Percentiles rank a stretch among this genome's conserved stretches.
phyloP scores from a whole-genome alignment of 2,797 vertebrate species.

The Anguilla obscura region DNA sequence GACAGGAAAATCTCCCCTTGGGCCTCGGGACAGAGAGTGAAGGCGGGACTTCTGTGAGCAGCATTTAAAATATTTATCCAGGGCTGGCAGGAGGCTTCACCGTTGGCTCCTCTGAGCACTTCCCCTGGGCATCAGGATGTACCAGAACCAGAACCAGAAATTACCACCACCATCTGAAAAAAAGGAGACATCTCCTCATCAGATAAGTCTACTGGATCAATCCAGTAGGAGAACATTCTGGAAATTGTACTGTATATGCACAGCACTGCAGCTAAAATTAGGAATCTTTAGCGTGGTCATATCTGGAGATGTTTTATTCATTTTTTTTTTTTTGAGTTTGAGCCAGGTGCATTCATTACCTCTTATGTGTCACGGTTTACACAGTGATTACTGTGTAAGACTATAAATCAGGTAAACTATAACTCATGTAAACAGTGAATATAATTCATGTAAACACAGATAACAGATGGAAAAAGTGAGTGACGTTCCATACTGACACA shows the following conservation, averaged over 20 bases:
- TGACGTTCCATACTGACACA: background rate
- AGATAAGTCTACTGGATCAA: background rate
- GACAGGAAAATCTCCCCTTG: background rate
- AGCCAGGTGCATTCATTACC: background rate
- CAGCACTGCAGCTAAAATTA: background rate
- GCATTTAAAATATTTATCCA: slow-evolving; percentile 12
- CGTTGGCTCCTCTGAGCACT: background rate
- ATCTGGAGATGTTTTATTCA: background rate
- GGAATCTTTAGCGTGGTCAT: background rate
- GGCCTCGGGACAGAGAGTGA: background rate
- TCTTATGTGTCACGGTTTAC: background rate
- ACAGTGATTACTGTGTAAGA: background rate
- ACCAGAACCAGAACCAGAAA: background rate
- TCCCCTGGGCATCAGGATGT: background rate
- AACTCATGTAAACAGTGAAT: background rate
- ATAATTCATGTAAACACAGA: background rate
- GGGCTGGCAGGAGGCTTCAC: background rate
- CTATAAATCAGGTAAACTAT: background rate
- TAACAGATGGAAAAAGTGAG: background rate
- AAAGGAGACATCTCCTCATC: background rate
- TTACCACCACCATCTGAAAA: background rate
- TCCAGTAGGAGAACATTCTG: background rate
- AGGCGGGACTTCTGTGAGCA: background rate
- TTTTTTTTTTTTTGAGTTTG: background rate
- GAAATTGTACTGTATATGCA: background rate